Percentiles rank a stretch among this genome's conserved stretches.
phyloP scores from a whole-genome alignment of 1,140 invertebrate genomes.

The Ooceraea biroi region DNA sequence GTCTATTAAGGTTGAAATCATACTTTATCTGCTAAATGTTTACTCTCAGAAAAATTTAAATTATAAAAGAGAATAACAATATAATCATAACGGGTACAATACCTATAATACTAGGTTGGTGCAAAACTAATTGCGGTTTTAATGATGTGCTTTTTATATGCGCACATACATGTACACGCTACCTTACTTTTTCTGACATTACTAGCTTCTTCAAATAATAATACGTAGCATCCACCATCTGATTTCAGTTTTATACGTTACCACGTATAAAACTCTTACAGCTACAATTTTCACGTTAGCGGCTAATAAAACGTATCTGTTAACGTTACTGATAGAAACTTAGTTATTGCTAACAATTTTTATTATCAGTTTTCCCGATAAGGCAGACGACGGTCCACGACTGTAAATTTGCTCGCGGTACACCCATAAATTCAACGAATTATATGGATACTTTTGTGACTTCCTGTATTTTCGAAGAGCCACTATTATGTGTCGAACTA shows the following conservation, averaged over 20 bases:
- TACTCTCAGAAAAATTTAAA: slow-evolving; percentile 49
- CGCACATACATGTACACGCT: neutral
- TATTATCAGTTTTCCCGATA: neutral
- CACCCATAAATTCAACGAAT: neutral
- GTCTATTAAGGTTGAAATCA: no score
- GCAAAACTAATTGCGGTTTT: no score
- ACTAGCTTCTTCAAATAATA: slow-evolving; percentile 16
- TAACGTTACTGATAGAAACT: neutral
- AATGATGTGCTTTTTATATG: neutral
- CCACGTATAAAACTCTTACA: slow-evolving; percentile 8
- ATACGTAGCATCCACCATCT: neutral
- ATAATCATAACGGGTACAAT: no score
- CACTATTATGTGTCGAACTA: neutral
- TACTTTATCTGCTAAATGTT: neutral
- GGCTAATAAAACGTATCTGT: slow-evolving; percentile 10
- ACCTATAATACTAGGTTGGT: no score
- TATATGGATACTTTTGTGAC: neutral
- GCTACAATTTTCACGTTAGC: neutral
- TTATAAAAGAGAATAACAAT: no score
- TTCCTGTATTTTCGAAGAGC: neutral
- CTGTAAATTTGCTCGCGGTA: neutral
- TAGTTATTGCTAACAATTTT: neutral
- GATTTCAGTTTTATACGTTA: neutral
- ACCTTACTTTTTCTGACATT: neutral
- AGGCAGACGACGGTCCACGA: neutral